phyloP scores from a whole-genome alignment of 2,888 invertebrate genomes.

The Pandemis cinnamomeana region DNA sequence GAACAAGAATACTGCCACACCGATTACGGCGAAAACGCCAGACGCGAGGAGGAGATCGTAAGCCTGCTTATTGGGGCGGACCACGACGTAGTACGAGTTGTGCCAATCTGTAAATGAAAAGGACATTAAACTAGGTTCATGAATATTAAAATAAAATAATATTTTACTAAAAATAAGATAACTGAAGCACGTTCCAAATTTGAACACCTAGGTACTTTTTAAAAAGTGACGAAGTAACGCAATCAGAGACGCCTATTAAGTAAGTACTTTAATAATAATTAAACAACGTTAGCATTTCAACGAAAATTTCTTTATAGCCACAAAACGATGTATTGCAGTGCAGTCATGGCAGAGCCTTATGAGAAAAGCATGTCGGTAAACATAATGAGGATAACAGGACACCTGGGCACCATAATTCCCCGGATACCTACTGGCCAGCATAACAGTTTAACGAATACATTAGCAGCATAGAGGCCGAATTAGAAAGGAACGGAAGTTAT shows the following conservation, averaged over 20 bases:
- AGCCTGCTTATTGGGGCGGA: conserved; percentile 87
- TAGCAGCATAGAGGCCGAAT: conserved; percentile 41
- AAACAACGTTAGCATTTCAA: too few relatives aligned
- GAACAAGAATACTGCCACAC: conserved; percentile 84
- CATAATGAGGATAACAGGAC: background rate
- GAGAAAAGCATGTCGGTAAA: background rate
- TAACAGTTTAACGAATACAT: conserved; percentile 30
- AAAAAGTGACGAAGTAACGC: too few relatives aligned
- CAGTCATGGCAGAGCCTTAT: background rate
- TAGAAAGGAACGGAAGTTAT: conserved; percentile 59
- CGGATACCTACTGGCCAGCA: conserved; percentile 8
- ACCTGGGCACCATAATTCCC: conserved; percentile 10
- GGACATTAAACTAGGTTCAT: background rate
- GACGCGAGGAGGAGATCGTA: conserved; percentile 88
- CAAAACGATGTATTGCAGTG: background rate
- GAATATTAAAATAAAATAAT: too few relatives aligned
- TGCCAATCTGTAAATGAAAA: conserved; percentile 74
- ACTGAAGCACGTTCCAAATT: too few relatives aligned
- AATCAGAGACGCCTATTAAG: too few relatives aligned
- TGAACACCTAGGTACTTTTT: too few relatives aligned
- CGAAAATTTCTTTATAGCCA: too few relatives aligned
- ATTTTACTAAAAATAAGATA: too few relatives aligned
- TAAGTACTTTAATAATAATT: too few relatives aligned
- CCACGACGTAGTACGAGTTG: conserved; percentile 77
- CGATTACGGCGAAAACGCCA: conserved; percentile 86